phyloP scores from a whole-genome alignment of 1,140 invertebrate species.

The Formica selysi region DNA sequence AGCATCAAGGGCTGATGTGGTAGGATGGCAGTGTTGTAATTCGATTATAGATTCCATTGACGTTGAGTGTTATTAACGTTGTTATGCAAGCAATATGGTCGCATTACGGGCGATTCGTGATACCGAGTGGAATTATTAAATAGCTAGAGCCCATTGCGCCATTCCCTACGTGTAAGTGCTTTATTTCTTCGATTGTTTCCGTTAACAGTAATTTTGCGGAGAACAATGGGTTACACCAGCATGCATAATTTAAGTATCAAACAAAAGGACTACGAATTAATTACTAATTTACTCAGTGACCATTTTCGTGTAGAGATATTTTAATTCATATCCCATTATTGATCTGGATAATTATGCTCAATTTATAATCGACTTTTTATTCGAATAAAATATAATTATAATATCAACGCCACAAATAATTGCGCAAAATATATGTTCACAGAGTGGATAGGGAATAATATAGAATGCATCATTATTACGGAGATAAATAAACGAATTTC shows the following conservation, averaged over 20 bases:
- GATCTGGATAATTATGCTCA: neutral
- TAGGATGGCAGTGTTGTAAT: conserved; percentile 44
- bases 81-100: conserved; percentile 49
- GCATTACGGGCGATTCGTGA: conserved; percentile 42
- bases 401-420: too few species aligned
- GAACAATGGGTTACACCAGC: conserved; percentile 1
- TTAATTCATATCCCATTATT: neutral
- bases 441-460: too few species aligned
- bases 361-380: conserved; percentile 18
- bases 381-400: neutral
- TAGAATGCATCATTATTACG: too few species aligned
- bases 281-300: neutral
- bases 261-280: conserved; percentile 5
- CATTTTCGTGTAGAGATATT: conserved; percentile 24
- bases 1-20: conserved; percentile 1
- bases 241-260: conserved; percentile 19
- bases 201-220: conserved; percentile 19
- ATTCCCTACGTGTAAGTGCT: neutral
- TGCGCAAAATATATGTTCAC: too few species aligned
- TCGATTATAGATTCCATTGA: conserved; percentile 57
- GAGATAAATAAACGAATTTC: too few species aligned
- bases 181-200: conserved; percentile 45
- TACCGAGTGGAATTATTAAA: conserved; percentile 56
- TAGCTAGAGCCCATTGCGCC: conserved; percentile 11
- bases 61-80: conserved; percentile 58